Percentiles rank a stretch among this genome's conserved stretches.
phyloP scores from a whole-genome alignment of 2,888 invertebrate species.

The Zaprionus obscuricornis region DNA sequence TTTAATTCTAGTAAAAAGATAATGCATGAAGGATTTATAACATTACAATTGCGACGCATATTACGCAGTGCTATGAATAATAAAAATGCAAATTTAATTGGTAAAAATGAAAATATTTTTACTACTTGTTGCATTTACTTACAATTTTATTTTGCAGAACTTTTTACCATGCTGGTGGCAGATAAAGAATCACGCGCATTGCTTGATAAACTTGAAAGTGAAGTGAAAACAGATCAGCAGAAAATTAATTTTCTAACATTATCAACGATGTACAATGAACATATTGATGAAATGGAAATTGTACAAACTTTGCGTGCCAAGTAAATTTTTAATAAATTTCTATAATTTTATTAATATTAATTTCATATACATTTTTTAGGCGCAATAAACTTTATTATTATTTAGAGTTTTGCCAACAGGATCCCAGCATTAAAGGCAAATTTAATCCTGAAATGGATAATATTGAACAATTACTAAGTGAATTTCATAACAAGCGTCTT shows the following conservation, averaged over 20 bases:
- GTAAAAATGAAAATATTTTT: too few relatives aligned
- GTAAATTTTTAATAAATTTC: too few relatives aligned
- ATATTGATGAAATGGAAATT: conserved; percentile 69
- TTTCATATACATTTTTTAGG: conserved; percentile 58
- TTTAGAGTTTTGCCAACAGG: conserved; percentile 81
- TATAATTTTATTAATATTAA: too few relatives aligned
- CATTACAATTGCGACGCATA: conserved; percentile 75
- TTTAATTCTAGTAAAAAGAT: conserved; percentile 57
- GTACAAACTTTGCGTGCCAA: conserved; percentile 72
- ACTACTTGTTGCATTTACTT: too few relatives aligned
- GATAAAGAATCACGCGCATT: conserved; percentile 66
- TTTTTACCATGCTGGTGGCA: conserved; percentile 79
- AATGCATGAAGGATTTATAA: conserved; percentile 73
- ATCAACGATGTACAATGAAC: conserved; percentile 81
- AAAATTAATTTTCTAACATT: conserved; percentile 80
- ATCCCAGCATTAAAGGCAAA: conserved; percentile 78
- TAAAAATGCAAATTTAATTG: conserved; percentile 80
- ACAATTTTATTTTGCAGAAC: conserved; percentile 50
- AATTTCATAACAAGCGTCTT: conserved; percentile 80
- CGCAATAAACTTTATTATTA: conserved; percentile 83
- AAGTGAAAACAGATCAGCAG: conserved; percentile 80
- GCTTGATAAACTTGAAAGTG: conserved; percentile 73
- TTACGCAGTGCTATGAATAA: conserved; percentile 78
- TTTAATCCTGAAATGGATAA: conserved; percentile 80
- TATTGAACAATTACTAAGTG: conserved; percentile 79